phyloP scores from a whole-genome alignment of 2,113 vertebrate genomes.

The Tetraodon nigroviridis region DNA sequence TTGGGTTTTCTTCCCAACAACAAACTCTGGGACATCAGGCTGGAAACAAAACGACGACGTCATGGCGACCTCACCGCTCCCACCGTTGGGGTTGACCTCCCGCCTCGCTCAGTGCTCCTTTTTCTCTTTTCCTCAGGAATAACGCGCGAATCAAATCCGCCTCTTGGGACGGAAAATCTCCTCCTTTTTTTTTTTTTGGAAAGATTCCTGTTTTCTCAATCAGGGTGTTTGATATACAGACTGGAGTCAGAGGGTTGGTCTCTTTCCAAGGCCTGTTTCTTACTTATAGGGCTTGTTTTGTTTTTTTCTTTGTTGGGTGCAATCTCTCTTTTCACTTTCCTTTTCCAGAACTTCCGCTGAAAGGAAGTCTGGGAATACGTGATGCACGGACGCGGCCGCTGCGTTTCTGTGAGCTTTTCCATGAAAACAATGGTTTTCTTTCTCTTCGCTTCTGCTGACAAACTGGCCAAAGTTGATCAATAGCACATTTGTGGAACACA shows the following conservation, averaged over 20 bases:
- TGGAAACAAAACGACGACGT: constrained; percentile 50
- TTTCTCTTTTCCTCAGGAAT: constrained; percentile 31
- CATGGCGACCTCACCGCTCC: constrained; percentile 58
- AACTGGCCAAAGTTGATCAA: constrained; percentile 1
- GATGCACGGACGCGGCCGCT: constrained; percentile 10
- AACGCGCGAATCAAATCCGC: constrained; percentile 50
- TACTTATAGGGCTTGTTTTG: constrained; percentile 38
- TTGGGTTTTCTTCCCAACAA: constrained; percentile 36
- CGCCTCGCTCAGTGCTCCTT: constrained; percentile 22
- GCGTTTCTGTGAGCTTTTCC: constrained; percentile 57
- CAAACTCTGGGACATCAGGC: constrained; percentile 31
- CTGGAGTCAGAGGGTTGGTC: constrained; percentile 14
- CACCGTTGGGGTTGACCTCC: constrained; percentile 42
- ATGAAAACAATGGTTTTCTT: constrained; percentile 38
- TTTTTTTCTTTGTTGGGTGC: too few species aligned
- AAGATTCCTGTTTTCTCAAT: constrained; percentile 17
- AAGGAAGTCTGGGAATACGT: constrained; percentile 69
- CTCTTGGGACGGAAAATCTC: constrained; percentile 22
- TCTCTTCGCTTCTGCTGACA: constrained; percentile 14
- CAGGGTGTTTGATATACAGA: constrained; percentile 13
- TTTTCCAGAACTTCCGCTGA: constrained; percentile 41
- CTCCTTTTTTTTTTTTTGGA: constrained; percentile 15
- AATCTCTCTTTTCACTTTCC: constrained; percentile 25
- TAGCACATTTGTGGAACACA: constrained; percentile 25
- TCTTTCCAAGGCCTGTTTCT: constrained; percentile 33